Base-by-base conservation (phyloP, 2,888 invertebrate species). In the Periphyllus acericola region DNA sequence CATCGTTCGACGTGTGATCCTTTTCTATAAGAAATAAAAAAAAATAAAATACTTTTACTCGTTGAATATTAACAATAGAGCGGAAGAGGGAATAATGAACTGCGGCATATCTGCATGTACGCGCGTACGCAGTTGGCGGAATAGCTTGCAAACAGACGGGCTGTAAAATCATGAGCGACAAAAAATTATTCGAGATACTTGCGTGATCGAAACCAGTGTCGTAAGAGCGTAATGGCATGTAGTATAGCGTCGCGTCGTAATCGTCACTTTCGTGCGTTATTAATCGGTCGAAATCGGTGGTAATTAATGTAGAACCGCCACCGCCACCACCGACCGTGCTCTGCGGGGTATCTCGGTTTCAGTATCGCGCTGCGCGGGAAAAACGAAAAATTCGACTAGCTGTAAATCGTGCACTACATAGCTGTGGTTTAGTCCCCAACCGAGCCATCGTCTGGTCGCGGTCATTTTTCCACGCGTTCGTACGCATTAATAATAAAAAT, bases 1-100 rank as follows among this genome's bases (percentile, higher is more conserved):
- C n/a, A 21, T 55, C 66, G 66, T 66, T 66, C n/a, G 66, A 66
- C n/a, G 66, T 66, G 66, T 66, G 66, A 66, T 66, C n/a, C n/a
- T 66, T 66, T 46, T 46, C 1, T 46, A 5, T 5, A 46, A 46
- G 9, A 46, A 9, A 46, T 46, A 66, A n/a, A 66, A n/a, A 60
- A 79, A 25, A 79, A 71, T 11, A 71, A 71, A 5, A 74, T 6
- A 40, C 9, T 25, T 25, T 21, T 25, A 74, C 19, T 25, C 72
- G 6, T 4, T 66, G n/a, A n/a, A 66, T 46, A 46, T 66, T 25
- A 66, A 66, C n/a, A 66, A 66, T 66, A 66, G n/a, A 66, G 66
- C 66, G n/a, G 66, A 66, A 66, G n/a, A n/a, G n/a, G 66, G n/a
- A 66, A n/a, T 9, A 21, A 66, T n/a, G 66, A 66, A 66, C 21